These are phyloP conservation scores for Lagorchestes hirsutus DNA, from an alignment of 2,797 vertebrate genomes.

Conservation along the genomic window DNA sequence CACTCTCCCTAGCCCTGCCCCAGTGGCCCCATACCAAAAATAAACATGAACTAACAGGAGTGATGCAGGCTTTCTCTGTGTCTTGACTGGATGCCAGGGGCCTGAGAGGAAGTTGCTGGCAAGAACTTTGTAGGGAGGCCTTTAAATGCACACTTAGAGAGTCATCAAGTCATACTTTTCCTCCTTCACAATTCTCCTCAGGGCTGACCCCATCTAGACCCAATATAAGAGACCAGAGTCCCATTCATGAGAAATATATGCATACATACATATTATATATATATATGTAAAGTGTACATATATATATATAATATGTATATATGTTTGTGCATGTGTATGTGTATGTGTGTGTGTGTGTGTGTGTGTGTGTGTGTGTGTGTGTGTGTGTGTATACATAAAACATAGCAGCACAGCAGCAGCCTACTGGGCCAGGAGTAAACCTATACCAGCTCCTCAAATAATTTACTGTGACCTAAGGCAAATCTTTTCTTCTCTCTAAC, in stretches of 20 bases:
- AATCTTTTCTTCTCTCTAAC: not conserved
- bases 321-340: too few relatives aligned
- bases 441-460: not conserved
- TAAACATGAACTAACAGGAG: constrained; percentile 57
- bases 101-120: not conserved
- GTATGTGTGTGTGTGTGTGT: too few relatives aligned
- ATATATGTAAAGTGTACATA: too few relatives aligned
- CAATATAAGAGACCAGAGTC: not conserved
- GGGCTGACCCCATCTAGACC: not conserved
- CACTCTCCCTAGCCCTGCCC: not conserved
- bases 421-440: not conserved
- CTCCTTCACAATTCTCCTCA: not conserved
- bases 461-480: not conserved
- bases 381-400: not conserved
- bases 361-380: too few relatives aligned
- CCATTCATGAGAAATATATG: not conserved
- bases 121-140: not conserved
- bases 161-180: not conserved
- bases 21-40: constrained; percentile 53
- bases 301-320: too few relatives aligned
- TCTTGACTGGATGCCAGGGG: constrained; percentile 24
- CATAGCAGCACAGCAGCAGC: not conserved
- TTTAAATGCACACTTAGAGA: not conserved
- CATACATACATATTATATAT: too few relatives aligned
- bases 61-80: not conserved